These are phyloP conservation scores for Cryptotis parvus DNA, from an alignment of 2,113 vertebrate species.

Conservation along the genomic window DNA sequence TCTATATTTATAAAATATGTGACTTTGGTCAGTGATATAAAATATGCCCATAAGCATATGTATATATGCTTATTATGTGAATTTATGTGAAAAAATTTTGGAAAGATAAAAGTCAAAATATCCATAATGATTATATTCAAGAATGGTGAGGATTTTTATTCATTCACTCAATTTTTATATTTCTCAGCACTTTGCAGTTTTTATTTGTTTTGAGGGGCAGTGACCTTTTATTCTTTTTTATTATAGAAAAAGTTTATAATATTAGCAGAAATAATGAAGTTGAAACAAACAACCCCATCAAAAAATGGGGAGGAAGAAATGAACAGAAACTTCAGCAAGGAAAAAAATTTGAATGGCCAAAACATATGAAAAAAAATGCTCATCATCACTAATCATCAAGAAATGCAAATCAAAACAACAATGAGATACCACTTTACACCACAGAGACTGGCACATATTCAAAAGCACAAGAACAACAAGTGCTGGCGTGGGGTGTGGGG, in stretches of 20 bases:
- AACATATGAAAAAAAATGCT: no score
- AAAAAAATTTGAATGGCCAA: no score
- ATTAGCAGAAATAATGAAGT: not conserved
- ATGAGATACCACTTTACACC: no score
- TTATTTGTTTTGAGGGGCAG: not conserved
- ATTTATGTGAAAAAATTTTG: conserved; percentile 14
- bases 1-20: not conserved
- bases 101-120: not conserved
- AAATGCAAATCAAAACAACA: no score
- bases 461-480: no score
- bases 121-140: not conserved
- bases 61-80: not conserved
- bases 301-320: no score
- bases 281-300: no score
- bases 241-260: conserved; percentile 7
- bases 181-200: conserved; percentile 1
- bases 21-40: not conserved
- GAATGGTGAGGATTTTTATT: not conserved
- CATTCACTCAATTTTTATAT: conserved; percentile 39
- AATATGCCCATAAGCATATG: not conserved
- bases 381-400: no score
- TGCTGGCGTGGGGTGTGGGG: no score
- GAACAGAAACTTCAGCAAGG: no score
- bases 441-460: no score
- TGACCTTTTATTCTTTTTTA: not conserved